Base-by-base conservation (phyloP, 2,888 invertebrate species). In the Tipula vernalis region DNA sequence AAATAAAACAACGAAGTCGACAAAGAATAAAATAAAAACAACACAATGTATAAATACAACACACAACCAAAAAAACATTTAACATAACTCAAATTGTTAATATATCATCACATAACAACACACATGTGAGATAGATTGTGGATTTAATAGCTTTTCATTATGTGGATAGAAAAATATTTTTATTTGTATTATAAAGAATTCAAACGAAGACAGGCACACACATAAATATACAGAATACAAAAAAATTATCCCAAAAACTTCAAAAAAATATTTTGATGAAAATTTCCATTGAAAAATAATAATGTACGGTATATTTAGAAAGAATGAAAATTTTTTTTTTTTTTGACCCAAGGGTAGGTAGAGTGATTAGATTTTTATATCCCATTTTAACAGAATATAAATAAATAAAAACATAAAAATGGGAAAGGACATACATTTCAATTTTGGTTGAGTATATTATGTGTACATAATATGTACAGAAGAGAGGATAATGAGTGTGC, bases 21-120 rank as follows among this genome's bases (percentile, higher is more conserved):
- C 71, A 71, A 71, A 71, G 71, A 71, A 71, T 28, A 28, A 18
- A 51, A 51, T 51, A 51, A 51, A 44, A 71, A 71, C 71, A 28
- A 28, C 71, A 71, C 71, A 71, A 57, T 28, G 28, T 28, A 71
- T 28, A 71, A 8, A 71, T 10, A 71, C 71, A 71, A 51, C 18
- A 71, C 71, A 71, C 18, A 71, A 57, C 47, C 12, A 5, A n/a
- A 15, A 57, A 71, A 71, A 71, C 71, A 71, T 71, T 71, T 71
- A 71, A 71, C 71, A 71, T 71, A 71, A 71, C 71, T 71, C 71
- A 71, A 71, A 71, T 71, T 71, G 71, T 71, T 71, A 71, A 71
- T 71, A 71, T 71, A 71, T 71, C 71, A 71, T 71, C 71, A 28
- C 28, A 71, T 71, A 71, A 28, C 28, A 28, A 28, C 71, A 71